Evolutionary conservation across 2,113 vertebrate species (phyloP).

Genomic region (Phodopus roborovskii): DNA sequence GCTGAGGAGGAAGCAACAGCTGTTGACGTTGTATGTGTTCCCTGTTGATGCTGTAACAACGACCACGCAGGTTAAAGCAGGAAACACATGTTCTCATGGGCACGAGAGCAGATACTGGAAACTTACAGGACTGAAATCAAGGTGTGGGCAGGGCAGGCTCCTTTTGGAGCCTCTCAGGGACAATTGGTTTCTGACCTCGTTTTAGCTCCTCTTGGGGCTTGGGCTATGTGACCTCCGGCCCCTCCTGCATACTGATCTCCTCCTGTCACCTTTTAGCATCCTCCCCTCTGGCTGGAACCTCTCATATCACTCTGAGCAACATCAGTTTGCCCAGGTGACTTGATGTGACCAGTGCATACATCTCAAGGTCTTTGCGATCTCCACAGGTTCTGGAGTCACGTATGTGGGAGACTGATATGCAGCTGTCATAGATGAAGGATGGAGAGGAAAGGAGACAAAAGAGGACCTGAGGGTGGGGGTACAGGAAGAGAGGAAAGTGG

Average conservation of each 20-base stretch:
- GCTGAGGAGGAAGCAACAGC: fast-evolving
- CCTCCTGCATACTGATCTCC: not conserved
- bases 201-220: not conserved
- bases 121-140: no score
- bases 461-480: not conserved
- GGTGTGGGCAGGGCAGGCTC: not conserved
- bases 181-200: not conserved
- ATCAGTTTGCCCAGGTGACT: not conserved
- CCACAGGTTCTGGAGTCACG: not conserved
- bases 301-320: not conserved
- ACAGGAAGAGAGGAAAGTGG: not conserved
- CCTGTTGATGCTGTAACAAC: not conserved
- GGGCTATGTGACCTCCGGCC: not conserved
- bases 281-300: not conserved
- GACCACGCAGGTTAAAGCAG: not conserved
- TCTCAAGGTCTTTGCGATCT: not conserved
- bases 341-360: not conserved
- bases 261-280: not conserved
- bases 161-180: not conserved
- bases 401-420: not conserved
- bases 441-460: not conserved
- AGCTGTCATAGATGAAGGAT: not conserved
- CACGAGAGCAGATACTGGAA: not conserved
- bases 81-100: fast-evolving
- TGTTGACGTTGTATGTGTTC: fast-evolving